phyloP scores from a whole-genome alignment of 2,113 vertebrate genomes.

The Neogale vison region DNA sequence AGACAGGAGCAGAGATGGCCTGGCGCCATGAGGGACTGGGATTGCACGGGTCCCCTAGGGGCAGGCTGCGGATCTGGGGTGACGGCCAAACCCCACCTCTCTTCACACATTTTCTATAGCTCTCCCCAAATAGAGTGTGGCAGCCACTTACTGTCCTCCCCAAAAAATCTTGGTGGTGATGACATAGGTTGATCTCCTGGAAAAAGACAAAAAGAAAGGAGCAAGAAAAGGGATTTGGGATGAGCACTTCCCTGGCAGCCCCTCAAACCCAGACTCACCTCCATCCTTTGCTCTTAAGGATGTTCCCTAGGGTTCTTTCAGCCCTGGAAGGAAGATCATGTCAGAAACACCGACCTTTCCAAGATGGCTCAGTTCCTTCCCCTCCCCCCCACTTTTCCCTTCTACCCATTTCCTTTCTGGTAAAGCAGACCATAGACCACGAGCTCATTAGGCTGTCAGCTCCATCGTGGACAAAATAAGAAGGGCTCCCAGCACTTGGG shows the following conservation, averaged over 20 bases:
- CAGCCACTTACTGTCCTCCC: constrained; percentile 93
- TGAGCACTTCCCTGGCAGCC: neutral
- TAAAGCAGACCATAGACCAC: neutral
- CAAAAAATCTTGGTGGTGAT: constrained; percentile 95
- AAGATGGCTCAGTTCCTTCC: neutral
- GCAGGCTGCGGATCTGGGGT: neutral
- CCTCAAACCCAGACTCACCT: constrained; percentile 80
- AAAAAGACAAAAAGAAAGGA: neutral
- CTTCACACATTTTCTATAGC: neutral
- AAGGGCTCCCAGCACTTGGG: neutral
- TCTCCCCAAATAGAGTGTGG: neutral
- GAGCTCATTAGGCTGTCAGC: neutral
- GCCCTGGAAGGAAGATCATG: constrained; percentile 82
- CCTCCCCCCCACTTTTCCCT: neutral
- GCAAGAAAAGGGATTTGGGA: constrained; percentile 5
- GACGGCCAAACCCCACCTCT: neutral
- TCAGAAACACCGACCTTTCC: neutral
- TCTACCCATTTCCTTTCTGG: neutral
- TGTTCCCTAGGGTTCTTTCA: constrained; percentile 89
- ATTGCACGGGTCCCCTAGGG: neutral
- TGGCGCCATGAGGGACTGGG: neutral
- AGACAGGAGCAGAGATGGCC: neutral
- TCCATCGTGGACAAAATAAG: constrained; percentile 11
- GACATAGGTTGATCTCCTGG: constrained; percentile 91
- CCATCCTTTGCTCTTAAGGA: constrained; percentile 91